A percentile compares a stretch with the other conserved stretches of the same genome.
phyloP scores from a whole-genome alignment of 2,888 invertebrate genomes.

The Bursaphelenchus okinawaensis region DNA sequence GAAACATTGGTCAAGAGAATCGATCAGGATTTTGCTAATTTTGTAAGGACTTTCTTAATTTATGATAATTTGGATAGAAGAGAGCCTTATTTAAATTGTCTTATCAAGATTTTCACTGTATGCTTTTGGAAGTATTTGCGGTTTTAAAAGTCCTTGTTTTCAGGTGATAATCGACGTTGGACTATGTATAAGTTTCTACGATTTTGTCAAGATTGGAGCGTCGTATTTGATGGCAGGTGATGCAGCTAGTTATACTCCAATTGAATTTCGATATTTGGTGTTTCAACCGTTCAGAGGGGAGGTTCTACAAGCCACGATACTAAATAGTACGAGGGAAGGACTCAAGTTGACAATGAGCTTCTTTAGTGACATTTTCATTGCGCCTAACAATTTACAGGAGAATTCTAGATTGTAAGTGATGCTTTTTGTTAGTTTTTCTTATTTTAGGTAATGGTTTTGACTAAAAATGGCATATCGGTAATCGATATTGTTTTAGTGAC shows the following conservation, averaged over 20 bases:
- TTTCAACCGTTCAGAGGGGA: conserved; percentile 91
- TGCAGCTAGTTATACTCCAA: conserved; percentile 41
- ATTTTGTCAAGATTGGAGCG: conserved; percentile 79
- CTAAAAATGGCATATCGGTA: too few relatives aligned
- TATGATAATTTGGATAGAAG: background rate
- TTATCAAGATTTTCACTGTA: too few relatives aligned
- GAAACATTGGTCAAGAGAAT: conserved; percentile 24
- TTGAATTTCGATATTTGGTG: conserved; percentile 78
- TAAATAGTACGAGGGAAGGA: conserved; percentile 62
- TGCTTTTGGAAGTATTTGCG: conserved; percentile 11
- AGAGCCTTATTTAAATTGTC: conserved; percentile 6
- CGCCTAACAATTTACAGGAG: conserved; percentile 78
- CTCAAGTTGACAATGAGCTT: conserved; percentile 70
- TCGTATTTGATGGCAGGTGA: conserved; percentile 70
- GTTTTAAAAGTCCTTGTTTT: conserved; percentile 10
- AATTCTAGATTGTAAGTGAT: conserved; percentile 34
- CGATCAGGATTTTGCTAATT: conserved; percentile 28
- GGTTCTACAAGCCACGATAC: conserved; percentile 84
- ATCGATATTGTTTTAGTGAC: conserved; percentile 23
- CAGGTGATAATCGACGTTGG: conserved; percentile 90
- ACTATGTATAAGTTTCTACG: conserved; percentile 84
- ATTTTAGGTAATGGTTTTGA: too few relatives aligned
- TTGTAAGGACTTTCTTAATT: too few relatives aligned
- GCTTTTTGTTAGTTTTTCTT: background rate
- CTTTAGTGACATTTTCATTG: conserved; percentile 92